Base-by-base conservation (phyloP, 2,888 invertebrate genomes). In the Tachina lurida region DNA sequence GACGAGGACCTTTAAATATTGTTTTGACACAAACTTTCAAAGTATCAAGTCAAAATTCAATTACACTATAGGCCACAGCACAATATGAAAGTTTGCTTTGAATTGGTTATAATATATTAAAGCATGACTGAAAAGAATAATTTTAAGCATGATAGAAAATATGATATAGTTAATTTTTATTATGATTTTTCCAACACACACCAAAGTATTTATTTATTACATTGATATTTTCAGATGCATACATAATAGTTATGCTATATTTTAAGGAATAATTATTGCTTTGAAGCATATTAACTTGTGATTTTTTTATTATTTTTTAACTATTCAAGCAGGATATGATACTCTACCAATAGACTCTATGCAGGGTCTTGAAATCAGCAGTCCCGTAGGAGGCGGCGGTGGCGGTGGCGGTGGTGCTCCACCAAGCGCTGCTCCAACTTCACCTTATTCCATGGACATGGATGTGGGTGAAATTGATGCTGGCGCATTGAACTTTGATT, bases 341-440 rank as follows among this genome's bases (percentile, higher is more conserved):
- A 97, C 97, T 95, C 96, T 98, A 95, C 98, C 98, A 95, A 96
- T 98, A 96, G 97, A 98, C 94, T 96, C 97, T 90, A 97, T 98
- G 97, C 97, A 98, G 95, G 98, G 97, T 88, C 94, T 98, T 91
- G 98, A 98, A 93, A 97, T 98, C 92, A 97, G 97, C 91, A 92
- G 92, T 89, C 92, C 91, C 87, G 92, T 92, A 84, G 92, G 91
- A 84, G 88, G 87, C 77, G 88, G 89, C 39, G 87, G 88, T 54
- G 88, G 89, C 39, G 87, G 88, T 54, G 88, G 89, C 65, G 88
- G 89, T 77, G 91, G 91, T 86, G 91, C 91, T 79, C 91, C 92
- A 88, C 91, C 92, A 73, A 91, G 91, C 87, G 93, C 91, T 79
- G 93, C 92, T 89, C 93, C 93, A 89, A 93, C 93, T 87, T 93